Conservation (phyloP, 2,888 invertebrate species). For the Nomada fabriciana region DNA sequence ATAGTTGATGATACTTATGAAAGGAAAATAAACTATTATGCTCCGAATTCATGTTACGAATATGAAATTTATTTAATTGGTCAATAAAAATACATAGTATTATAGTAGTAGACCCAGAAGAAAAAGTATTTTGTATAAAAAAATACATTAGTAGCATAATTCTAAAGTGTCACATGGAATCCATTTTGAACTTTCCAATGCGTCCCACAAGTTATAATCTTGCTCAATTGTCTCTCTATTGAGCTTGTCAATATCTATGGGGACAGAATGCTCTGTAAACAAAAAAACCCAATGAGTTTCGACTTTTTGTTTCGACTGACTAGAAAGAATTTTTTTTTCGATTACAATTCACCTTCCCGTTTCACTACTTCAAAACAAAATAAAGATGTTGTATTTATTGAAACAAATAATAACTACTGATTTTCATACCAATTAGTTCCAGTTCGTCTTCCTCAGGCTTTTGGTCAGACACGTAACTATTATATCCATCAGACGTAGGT, state of each 20-base stretch:
- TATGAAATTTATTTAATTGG: constrained; percentile 13
- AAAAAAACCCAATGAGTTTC: constrained; percentile 27
- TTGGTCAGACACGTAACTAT: constrained; percentile 84
- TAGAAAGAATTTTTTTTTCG: too few relatives aligned
- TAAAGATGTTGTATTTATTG: neutral
- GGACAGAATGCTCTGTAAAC: constrained; percentile 90
- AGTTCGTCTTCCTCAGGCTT: constrained; percentile 88
- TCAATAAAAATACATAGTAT: constrained; percentile 25
- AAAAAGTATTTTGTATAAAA: constrained; percentile 10
- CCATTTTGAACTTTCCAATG: constrained; percentile 93
- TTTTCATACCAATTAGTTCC: constrained; percentile 88
- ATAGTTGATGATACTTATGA: constrained; percentile 1
- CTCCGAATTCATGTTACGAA: neutral
- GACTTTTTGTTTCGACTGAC: neutral
- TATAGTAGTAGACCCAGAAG: neutral
- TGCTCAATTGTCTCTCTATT: constrained; percentile 92
- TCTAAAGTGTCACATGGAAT: constrained; percentile 91
- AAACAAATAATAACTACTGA: neutral
- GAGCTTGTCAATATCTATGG: constrained; percentile 90
- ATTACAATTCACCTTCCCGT: neutral
- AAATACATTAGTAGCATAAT: constrained; percentile 84
- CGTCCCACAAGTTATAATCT: constrained; percentile 92
- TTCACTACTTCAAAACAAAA: neutral
- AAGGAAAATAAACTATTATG: neutral
- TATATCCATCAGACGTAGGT: constrained; percentile 85